Evolutionary conservation across 1,140 invertebrate genomes (phyloP).

Genomic region (Mylabris phalerata): DNA sequence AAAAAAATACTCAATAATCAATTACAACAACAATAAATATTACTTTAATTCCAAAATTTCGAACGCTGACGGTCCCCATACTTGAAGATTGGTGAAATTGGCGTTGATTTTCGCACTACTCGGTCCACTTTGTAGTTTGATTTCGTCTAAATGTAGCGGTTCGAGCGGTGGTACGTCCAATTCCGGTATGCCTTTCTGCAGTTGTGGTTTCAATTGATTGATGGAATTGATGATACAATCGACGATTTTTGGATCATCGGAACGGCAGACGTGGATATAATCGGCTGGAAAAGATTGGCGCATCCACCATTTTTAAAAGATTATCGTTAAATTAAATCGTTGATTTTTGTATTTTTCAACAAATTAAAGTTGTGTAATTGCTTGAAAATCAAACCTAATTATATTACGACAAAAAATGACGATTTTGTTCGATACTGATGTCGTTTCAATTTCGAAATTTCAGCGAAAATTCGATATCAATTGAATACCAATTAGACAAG

Average conservation of each 20-base stretch:
- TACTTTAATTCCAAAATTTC: constrained; percentile 34
- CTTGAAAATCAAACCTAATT: too few relatives aligned
- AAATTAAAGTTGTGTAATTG: too few relatives aligned
- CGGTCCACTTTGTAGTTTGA: constrained; percentile 33
- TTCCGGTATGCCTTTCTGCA: constrained; percentile 58
- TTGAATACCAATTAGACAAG: too few relatives aligned
- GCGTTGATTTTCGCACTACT: constrained; percentile 31
- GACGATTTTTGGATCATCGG: constrained; percentile 54
- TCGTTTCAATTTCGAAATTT: too few relatives aligned
- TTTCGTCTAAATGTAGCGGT: constrained; percentile 53
- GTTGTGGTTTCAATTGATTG: constrained; percentile 51
- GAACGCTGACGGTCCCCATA: constrained; percentile 33
- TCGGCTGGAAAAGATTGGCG: constrained; percentile 45
- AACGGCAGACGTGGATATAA: constrained; percentile 60
- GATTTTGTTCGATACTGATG: too few relatives aligned
- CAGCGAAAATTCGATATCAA: too few relatives aligned
- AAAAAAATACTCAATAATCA: constrained; percentile 8
- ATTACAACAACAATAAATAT: constrained; percentile 4
- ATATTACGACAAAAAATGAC: too few relatives aligned
- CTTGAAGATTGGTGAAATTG: constrained; percentile 36
- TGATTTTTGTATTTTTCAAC: too few relatives aligned
- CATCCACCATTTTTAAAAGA: too few relatives aligned
- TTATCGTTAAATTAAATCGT: too few relatives aligned
- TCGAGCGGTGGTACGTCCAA: constrained; percentile 60
- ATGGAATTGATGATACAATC: constrained; percentile 59